Evolutionary conservation across 2,113 vertebrate genomes (phyloP).

Genomic region (Otis tarda): DNA sequence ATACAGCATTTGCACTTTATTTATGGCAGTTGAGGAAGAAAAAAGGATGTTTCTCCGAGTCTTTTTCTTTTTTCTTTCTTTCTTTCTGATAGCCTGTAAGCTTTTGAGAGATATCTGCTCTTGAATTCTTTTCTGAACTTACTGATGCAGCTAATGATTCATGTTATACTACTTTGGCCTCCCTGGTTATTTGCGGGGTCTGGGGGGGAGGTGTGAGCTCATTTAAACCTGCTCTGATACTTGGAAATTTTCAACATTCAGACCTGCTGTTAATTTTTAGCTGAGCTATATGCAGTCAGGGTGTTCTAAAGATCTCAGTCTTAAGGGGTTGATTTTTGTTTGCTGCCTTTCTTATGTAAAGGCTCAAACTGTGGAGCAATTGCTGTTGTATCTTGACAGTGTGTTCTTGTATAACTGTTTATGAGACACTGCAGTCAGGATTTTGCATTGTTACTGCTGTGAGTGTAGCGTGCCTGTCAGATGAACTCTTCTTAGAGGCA

Average conservation of each 20-base stretch:
- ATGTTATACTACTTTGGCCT: neutral
- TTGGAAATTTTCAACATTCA: neutral
- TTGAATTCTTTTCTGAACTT: neutral
- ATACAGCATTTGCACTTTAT: neutral
- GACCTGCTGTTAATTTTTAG: neutral
- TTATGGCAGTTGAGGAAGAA: neutral
- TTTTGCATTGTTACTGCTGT: neutral
- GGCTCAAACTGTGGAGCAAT: neutral
- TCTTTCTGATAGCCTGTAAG: neutral
- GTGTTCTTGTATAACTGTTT: neutral
- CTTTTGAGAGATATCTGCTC: neutral
- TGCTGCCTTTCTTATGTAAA: neutral
- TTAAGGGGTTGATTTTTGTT: neutral
- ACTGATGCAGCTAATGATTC: neutral
- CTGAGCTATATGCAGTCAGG: neutral
- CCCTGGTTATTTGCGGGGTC: neutral
- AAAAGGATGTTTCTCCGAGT: neutral
- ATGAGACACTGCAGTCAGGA: neutral
- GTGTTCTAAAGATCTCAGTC: neutral
- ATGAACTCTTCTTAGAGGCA: neutral
- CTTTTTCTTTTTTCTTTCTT: too few relatives aligned
- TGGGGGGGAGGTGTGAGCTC: neutral
- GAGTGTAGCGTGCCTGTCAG: neutral
- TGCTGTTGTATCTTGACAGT: neutral
- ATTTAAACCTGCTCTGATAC: neutral